A percentile compares a stretch with the other conserved stretches of the same genome.
These are phyloP conservation scores for Drosophila busckii DNA, from an alignment of 1,140 invertebrate species.

Conservation along the genomic window DNA sequence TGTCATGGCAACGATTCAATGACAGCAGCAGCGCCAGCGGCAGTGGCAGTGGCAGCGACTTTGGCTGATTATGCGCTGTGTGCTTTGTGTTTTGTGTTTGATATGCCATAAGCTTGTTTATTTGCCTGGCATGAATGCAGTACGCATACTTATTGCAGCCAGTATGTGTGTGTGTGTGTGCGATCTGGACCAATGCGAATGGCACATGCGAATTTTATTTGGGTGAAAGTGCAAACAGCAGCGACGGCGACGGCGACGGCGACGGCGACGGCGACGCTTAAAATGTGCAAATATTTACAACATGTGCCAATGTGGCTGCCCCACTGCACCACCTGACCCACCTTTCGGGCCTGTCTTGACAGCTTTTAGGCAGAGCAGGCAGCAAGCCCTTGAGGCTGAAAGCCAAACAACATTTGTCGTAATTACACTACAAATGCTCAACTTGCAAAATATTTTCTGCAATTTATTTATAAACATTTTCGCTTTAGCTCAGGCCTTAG, in stretches of 20 bases:
- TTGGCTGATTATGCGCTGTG: constrained; percentile 37
- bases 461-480: constrained; percentile 33
- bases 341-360: no score
- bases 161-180: no score
- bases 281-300: constrained; percentile 47
- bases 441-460: constrained; percentile 47
- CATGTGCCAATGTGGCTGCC: no score
- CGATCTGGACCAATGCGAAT: no score
- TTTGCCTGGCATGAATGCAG: constrained; percentile 12
- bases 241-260: no score
- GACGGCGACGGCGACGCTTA: no score
- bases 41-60: not conserved
- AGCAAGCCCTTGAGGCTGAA: constrained; percentile 27
- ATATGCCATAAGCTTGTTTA: constrained; percentile 38
- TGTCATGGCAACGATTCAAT: constrained; percentile 1
- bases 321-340: no score
- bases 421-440: constrained; percentile 54
- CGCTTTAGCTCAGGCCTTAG: no score
- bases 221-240: constrained; percentile 49
- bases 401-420: constrained; percentile 52
- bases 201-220: constrained; percentile 35
- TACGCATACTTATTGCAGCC: not conserved
- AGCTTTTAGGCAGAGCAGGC: no score
- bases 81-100: constrained; percentile 35
- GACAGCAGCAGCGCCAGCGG: not conserved